Conservation (phyloP, 2,888 invertebrate genomes). For the Gryllus longicercus region DNA sequence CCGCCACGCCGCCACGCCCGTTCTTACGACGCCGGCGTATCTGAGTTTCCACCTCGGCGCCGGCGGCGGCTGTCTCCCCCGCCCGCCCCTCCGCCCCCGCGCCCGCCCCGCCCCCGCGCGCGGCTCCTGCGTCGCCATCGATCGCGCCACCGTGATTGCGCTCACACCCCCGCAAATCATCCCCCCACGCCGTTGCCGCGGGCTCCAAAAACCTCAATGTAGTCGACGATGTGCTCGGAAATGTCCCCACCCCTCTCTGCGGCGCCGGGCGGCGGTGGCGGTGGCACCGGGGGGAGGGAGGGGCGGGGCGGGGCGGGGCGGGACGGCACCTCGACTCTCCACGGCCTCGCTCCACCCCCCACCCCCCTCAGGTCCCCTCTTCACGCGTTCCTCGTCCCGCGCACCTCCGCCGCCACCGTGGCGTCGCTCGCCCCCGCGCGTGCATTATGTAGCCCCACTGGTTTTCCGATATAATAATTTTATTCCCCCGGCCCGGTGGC, state of each 20-base stretch:
- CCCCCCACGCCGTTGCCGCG: not conserved
- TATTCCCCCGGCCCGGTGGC: slow-evolving; percentile 1
- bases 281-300: no score
- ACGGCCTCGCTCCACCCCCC: no score
- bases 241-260: not conserved
- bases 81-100: not conserved
- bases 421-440: not conserved
- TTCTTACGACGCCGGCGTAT: slow-evolving; percentile 3
- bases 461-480: slow-evolving; percentile 17
- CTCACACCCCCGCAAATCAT: slow-evolving; percentile 17
- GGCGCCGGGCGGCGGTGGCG: no score
- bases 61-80: not conserved
- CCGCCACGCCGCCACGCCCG: not conserved
- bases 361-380: no score
- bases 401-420: no score
- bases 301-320: no score
- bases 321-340: no score
- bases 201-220: not conserved
- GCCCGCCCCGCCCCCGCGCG: not conserved
- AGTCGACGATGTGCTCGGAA: slow-evolving; percentile 17
- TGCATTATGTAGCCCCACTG: slow-evolving; percentile 6
- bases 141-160: not conserved
- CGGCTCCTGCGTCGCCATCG: not conserved
- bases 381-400: no score
- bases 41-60: not conserved